phyloP scores from a whole-genome alignment of 2,888 invertebrate genomes.

The Rhamnusium bicolor region DNA sequence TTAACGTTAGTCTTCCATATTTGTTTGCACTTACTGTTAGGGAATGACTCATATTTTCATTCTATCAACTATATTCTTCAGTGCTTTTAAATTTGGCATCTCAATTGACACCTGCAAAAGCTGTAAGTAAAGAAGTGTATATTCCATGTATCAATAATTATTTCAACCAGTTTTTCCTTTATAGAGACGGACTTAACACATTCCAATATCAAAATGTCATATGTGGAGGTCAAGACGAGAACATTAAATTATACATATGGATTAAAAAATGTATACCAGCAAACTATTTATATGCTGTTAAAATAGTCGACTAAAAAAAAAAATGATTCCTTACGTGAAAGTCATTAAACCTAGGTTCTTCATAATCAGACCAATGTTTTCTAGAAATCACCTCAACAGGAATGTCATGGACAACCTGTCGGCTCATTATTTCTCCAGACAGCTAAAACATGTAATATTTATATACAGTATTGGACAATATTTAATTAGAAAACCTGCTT shows the following conservation, averaged over 20 bases:
- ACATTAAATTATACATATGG: too few relatives aligned
- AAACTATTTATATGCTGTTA: too few relatives aligned
- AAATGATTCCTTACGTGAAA: constrained; percentile 86
- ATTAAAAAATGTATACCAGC: too few relatives aligned
- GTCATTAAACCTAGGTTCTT: constrained; percentile 81
- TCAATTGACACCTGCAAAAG: constrained; percentile 82
- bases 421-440: constrained; percentile 77
- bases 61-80: constrained; percentile 86
- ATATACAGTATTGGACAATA: too few relatives aligned
- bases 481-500: too few relatives aligned
- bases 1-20: constrained; percentile 80
- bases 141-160: not conserved
- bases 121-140: constrained; percentile 32
- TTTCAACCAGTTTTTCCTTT: too few relatives aligned
- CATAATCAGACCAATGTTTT: constrained; percentile 83
- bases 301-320: not conserved
- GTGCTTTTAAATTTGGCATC: constrained; percentile 83
- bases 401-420: constrained; percentile 87
- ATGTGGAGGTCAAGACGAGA: too few relatives aligned
- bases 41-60: constrained; percentile 84
- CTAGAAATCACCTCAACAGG: constrained; percentile 85
- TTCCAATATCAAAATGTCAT: too few relatives aligned
- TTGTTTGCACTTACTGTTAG: constrained; percentile 83
- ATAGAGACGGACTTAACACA: too few relatives aligned
- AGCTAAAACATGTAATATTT: too few relatives aligned